Conservation (phyloP, 2,888 invertebrate genomes). For the Drosophila emarginata region DNA sequence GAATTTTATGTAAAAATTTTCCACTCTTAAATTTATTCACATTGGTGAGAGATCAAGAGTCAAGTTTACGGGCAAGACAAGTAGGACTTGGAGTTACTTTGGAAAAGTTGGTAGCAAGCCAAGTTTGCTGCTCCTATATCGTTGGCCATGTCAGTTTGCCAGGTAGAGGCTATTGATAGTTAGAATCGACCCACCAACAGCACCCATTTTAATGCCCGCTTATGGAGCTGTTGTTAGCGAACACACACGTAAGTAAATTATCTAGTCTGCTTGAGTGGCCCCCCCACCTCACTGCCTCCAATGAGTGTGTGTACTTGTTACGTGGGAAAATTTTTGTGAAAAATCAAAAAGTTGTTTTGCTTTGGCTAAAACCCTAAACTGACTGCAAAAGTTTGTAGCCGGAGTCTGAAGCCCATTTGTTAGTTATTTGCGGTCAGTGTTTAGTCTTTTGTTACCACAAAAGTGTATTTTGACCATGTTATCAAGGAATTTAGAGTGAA, state of each 20-base stretch:
- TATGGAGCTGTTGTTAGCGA: constrained; percentile 73
- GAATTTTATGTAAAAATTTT: constrained; percentile 73
- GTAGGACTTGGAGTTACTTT: constrained; percentile 35
- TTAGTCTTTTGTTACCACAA: no score
- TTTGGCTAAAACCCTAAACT: constrained; percentile 48
- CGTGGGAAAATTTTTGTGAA: constrained; percentile 70
- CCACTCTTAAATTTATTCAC: constrained; percentile 43
- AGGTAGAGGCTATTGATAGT: constrained; percentile 71
- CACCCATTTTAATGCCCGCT: constrained; percentile 64
- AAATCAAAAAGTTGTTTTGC: constrained; percentile 46
- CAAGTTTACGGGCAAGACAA: constrained; percentile 70
- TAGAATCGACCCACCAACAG: constrained; percentile 54
- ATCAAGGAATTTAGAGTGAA: no score
- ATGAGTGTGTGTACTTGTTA: constrained; percentile 67
- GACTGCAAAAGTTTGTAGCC: constrained; percentile 10
- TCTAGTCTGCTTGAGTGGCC: constrained; percentile 26
- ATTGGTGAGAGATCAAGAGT: constrained; percentile 62
- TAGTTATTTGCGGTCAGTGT: neutral
- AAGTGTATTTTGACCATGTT: no score
- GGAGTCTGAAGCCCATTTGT: constrained; percentile 9
- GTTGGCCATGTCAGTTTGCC: constrained; percentile 68
- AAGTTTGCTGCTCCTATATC: constrained; percentile 60
- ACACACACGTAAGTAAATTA: constrained; percentile 59
- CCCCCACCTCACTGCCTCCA: constrained; percentile 29
- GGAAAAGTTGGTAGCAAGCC: constrained; percentile 55